Conservation (phyloP, 2,888 invertebrate species). For the Steinernema carpocapsae region DNA sequence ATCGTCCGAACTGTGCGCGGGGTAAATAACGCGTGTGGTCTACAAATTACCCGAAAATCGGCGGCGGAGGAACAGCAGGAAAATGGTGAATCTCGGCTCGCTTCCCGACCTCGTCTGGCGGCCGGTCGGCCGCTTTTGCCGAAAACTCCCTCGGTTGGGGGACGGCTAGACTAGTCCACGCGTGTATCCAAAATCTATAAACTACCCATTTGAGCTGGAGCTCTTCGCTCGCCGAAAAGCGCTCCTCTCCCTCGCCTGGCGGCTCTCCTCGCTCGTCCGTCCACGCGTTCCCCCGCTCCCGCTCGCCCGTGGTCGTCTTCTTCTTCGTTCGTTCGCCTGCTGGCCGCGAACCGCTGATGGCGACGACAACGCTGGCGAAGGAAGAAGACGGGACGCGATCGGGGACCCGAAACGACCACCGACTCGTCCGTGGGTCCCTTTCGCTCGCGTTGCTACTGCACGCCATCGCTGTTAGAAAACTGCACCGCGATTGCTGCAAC, state of each 20-base stretch:
- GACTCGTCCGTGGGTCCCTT: too few relatives aligned
- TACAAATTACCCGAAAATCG: not conserved
- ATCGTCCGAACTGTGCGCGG: not conserved
- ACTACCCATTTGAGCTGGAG: conserved; percentile 19
- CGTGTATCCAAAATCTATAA: conserved; percentile 33
- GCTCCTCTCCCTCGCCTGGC: not conserved
- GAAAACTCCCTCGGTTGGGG: too few relatives aligned
- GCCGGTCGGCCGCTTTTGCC: too few relatives aligned
- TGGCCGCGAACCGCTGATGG: too few relatives aligned
- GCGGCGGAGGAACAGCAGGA: not conserved
- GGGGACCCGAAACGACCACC: too few relatives aligned
- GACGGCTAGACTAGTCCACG: not conserved
- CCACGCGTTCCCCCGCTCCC: too few relatives aligned
- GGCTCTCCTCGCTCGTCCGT: not conserved
- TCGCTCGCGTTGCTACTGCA: too few relatives aligned
- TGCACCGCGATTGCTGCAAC: too few relatives aligned
- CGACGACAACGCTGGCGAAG: too few relatives aligned
- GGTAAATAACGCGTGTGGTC: conserved; percentile 24
- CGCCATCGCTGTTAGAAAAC: too few relatives aligned
- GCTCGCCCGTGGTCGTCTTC: not conserved
- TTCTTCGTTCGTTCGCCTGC: conserved; percentile 17
- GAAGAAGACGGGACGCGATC: too few relatives aligned
- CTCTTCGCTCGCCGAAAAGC: not conserved
- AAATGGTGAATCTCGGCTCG: not conserved
- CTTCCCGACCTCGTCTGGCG: too few relatives aligned